These are phyloP conservation scores for Cerceris ruficornis DNA, from an alignment of 2,888 invertebrate genomes.

Conservation along the genomic window DNA sequence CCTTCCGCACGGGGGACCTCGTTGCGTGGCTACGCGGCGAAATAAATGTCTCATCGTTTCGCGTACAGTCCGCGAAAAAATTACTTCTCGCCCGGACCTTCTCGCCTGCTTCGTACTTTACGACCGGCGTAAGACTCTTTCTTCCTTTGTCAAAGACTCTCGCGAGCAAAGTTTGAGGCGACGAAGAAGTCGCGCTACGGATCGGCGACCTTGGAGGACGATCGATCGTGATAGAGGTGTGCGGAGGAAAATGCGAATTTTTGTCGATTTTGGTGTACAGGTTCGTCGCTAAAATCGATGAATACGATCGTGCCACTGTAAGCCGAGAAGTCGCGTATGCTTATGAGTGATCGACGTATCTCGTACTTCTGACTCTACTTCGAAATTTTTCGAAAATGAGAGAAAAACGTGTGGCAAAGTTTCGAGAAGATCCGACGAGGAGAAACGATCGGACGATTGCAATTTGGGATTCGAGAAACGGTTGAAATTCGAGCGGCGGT, in stretches of 20 bases:
- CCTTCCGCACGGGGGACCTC: constrained; percentile 77
- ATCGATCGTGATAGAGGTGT: too few species aligned
- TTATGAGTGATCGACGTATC: constrained; percentile 51
- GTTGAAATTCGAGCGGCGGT: constrained; percentile 50
- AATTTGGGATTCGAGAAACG: constrained; percentile 47
- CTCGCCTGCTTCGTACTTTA: too few species aligned
- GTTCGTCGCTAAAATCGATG: constrained; percentile 57
- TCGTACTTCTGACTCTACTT: constrained; percentile 20
- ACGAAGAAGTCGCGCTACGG: too few species aligned
- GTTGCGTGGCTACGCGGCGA: constrained; percentile 70
- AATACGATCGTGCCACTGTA: constrained; percentile 38
- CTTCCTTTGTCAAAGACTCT: too few species aligned
- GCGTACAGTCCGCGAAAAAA: constrained; percentile 67
- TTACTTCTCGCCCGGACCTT: not conserved
- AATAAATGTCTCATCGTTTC: constrained; percentile 70
- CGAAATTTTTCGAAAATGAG: not conserved
- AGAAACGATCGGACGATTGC: constrained; percentile 5
- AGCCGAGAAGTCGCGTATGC: constrained; percentile 58
- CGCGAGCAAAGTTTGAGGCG: too few species aligned
- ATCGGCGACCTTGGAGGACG: too few species aligned
- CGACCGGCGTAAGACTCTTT: not conserved
- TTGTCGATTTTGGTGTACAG: too few species aligned
- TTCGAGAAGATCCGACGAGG: constrained; percentile 11
- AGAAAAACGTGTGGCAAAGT: too few species aligned
- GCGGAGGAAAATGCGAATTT: too few species aligned